phyloP scores from a whole-genome alignment of 1,140 invertebrate genomes.

The Pseudobourletiella spinata region DNA sequence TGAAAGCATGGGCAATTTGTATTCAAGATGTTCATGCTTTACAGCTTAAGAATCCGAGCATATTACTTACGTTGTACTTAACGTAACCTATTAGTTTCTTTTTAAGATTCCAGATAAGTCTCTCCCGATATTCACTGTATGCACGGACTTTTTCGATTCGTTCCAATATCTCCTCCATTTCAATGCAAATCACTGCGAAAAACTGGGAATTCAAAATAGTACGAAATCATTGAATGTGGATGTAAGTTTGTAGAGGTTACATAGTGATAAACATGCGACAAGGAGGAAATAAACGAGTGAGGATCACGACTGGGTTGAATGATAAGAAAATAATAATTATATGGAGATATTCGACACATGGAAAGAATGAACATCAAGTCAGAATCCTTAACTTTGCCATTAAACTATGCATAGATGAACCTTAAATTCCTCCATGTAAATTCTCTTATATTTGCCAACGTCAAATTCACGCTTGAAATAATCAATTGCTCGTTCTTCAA shows the following conservation, averaged over 20 bases:
- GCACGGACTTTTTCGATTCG: not conserved
- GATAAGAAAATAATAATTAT: not conserved
- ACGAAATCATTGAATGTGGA: not conserved
- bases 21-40: not conserved
- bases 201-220: not conserved
- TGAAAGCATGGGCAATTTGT: not conserved
- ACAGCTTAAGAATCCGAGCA: not conserved
- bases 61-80: not conserved
- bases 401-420: not conserved
- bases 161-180: not conserved
- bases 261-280: not conserved
- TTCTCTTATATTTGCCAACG: not conserved
- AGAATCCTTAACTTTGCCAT: not conserved
- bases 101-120: not conserved
- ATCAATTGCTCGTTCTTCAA: not conserved
- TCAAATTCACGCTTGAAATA: constrained; percentile 2
- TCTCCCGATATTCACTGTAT: not conserved
- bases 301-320: not conserved
- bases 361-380: not conserved
- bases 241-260: not conserved
- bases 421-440: not conserved
- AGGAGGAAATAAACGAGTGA: not conserved
- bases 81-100: not conserved
- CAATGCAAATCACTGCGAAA: not conserved
- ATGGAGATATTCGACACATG: not conserved